phyloP scores from a whole-genome alignment of 37 sponge, comb jelly and placozoan species.

The Bolinopsis microptera region DNA sequence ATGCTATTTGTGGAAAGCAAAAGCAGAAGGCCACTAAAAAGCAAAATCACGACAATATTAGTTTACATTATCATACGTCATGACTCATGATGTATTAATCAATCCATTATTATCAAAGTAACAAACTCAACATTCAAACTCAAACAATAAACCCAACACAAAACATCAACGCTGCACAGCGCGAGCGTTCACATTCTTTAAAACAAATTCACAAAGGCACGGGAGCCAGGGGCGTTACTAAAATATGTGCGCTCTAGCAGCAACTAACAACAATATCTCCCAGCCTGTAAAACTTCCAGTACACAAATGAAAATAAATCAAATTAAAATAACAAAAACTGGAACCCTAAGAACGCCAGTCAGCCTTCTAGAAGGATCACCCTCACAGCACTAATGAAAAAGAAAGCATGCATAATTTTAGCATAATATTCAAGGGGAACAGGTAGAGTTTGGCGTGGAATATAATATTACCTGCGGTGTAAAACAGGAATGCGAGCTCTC shows the following conservation, averaged over 20 bases:
- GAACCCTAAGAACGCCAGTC: background rate
- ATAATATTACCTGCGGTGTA: background rate
- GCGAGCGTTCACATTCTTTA: background rate
- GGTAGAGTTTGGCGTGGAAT: background rate
- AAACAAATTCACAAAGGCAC: background rate
- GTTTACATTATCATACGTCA: no score
- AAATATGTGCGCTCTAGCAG: background rate
- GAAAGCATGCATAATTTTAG: background rate
- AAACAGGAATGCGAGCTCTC: background rate
- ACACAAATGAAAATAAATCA: background rate
- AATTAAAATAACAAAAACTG: background rate
- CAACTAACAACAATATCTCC: background rate
- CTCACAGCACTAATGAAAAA: background rate
- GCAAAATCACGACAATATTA: no score
- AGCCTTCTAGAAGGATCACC: background rate
- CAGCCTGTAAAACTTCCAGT: no score
- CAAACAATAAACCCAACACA: background rate
- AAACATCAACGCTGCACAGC: background rate
- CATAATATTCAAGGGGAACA: background rate
- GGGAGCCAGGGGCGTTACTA: background rate
- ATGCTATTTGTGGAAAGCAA: no score
- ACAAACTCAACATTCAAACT: background rate
- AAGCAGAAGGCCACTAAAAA: no score
- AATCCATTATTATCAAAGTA: no score
- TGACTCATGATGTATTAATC: no score